These are phyloP conservation scores for Zaprionus bogoriensis DNA, from an alignment of 2,888 invertebrate species.

Conservation along the genomic window DNA sequence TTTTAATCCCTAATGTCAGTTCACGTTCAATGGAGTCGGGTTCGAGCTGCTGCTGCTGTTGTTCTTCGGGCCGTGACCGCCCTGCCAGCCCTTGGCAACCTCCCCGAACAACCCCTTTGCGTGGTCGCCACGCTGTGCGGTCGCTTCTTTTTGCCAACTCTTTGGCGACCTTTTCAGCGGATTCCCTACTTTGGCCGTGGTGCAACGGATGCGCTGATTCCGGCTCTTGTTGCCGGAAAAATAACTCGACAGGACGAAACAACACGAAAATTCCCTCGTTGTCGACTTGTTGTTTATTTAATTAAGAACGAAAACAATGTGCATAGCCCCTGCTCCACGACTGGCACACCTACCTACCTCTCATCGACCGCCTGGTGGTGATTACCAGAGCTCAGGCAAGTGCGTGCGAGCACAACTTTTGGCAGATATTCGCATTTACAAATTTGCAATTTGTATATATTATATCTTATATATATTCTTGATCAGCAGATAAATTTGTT, in stretches of 20 bases:
- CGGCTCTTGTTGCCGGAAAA: slow-evolving; percentile 62
- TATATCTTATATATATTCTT: too few relatives aligned
- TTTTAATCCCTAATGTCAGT: slow-evolving; percentile 76
- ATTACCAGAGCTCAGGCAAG: too few relatives aligned
- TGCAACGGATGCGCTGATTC: slow-evolving; percentile 62
- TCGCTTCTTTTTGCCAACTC: slow-evolving; percentile 49
- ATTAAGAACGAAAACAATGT: slow-evolving; percentile 66
- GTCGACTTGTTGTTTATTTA: slow-evolving; percentile 59
- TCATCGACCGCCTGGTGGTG: too few relatives aligned
- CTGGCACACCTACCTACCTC: not conserved
- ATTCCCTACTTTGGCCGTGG: slow-evolving; percentile 38
- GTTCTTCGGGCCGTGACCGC: slow-evolving; percentile 3
- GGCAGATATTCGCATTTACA: too few relatives aligned
- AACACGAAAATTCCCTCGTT: slow-evolving; percentile 49
- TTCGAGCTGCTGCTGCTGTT: slow-evolving; percentile 17
- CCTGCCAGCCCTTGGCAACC: too few relatives aligned
- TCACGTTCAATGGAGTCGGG: slow-evolving; percentile 71
- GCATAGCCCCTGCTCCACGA: not conserved
- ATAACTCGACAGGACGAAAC: slow-evolving; percentile 56
- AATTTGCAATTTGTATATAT: too few relatives aligned
- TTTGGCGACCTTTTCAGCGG: slow-evolving; percentile 55
- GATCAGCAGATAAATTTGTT: too few relatives aligned
- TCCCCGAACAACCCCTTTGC: too few relatives aligned
- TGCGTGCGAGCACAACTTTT: too few relatives aligned
- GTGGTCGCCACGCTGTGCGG: slow-evolving; percentile 38